A percentile compares a stretch with the other conserved stretches of the same genome.
phyloP scores from a whole-genome alignment of 2,113 vertebrate genomes.

The Phainopepla nitens region DNA sequence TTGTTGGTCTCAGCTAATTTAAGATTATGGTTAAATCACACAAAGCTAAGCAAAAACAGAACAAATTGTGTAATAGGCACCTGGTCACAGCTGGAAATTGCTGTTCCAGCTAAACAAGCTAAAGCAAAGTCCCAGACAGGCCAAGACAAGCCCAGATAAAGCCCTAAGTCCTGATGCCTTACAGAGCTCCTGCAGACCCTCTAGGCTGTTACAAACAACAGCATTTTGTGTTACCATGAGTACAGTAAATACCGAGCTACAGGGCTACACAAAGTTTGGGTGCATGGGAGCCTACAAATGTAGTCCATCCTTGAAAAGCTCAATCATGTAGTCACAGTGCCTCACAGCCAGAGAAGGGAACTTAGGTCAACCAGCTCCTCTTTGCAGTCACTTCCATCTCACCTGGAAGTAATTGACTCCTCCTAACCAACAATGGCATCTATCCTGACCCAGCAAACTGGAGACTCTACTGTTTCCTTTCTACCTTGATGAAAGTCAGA shows the following conservation, averaged over 20 bases:
- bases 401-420: not conserved
- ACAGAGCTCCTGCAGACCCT: not conserved
- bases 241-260: not conserved
- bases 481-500: not conserved
- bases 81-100: not conserved
- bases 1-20: not conserved
- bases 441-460: not conserved
- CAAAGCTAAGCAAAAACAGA: not conserved
- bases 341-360: not conserved
- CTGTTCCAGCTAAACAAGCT: not conserved
- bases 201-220: not conserved
- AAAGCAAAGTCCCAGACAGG: not conserved
- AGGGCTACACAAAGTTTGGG: not conserved
- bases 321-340: not conserved
- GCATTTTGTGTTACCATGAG: not conserved
- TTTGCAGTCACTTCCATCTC: not conserved
- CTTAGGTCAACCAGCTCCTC: not conserved
- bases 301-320: not conserved
- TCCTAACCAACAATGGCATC: not conserved
- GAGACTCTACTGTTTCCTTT: not conserved
- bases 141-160: conserved; percentile 14
- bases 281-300: not conserved
- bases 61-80: not conserved
- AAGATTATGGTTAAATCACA: not conserved
- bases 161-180: not conserved